Percentiles rank a stretch among this genome's conserved stretches.
Evolutionary conservation across 1,140 invertebrate species (phyloP).

Genomic region (Drosophila pruinosa): DNA sequence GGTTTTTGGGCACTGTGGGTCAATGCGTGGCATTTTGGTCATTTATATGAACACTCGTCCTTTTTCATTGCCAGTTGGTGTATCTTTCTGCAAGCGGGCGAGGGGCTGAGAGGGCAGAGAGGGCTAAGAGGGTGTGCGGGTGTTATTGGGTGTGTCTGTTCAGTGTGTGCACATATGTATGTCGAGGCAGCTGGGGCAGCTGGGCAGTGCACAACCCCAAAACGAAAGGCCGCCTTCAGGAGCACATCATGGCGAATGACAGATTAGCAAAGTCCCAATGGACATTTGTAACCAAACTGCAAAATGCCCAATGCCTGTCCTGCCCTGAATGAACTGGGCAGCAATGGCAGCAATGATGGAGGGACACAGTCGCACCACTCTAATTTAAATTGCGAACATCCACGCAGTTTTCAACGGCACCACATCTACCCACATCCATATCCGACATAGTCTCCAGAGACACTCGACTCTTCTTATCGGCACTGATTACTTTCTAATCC

Average conservation of each 20-base stretch:
- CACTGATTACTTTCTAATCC: constrained; percentile 81
- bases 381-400: constrained; percentile 70
- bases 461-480: constrained; percentile 72
- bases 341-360: neutral
- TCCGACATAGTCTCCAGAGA: constrained; percentile 53
- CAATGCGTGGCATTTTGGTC: constrained; percentile 81
- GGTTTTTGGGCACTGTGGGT: constrained; percentile 55
- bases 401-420: constrained; percentile 13
- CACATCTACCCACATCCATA: constrained; percentile 26
- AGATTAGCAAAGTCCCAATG: constrained; percentile 81
- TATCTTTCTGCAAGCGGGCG: constrained; percentile 4
- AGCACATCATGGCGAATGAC: constrained; percentile 81
- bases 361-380: constrained; percentile 29
- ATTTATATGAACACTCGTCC: constrained; percentile 82
- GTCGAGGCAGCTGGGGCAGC: constrained; percentile 7
- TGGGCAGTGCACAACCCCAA: constrained; percentile 43
- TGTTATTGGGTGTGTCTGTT: constrained; percentile 3
- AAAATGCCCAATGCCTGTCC: constrained; percentile 45
- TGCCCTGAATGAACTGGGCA: neutral
- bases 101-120: neutral
- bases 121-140: neutral
- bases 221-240: constrained; percentile 72
- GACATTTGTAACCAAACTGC: constrained; percentile 78
- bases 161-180: constrained; percentile 56
- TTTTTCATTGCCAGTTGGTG: constrained; percentile 71